phyloP scores from a whole-genome alignment of 2,797 vertebrate genomes.

The Cephalopachus bancanus region DNA sequence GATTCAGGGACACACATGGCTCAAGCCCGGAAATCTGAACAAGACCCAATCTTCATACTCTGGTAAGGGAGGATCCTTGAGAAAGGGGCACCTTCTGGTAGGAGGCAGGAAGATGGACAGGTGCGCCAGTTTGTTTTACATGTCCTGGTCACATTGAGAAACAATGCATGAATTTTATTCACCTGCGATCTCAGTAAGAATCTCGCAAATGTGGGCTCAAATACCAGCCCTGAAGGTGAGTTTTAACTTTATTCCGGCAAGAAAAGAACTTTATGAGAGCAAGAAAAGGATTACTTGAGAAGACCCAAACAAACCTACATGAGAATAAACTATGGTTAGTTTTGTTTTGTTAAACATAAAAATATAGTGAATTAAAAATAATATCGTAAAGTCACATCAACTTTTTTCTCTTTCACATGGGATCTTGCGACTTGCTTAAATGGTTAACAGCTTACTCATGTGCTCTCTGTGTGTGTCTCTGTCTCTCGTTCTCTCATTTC shows the following conservation, averaged over 20 bases:
- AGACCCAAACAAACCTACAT: background rate
- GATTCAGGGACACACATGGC: background rate
- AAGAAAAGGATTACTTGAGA: background rate
- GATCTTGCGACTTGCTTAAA: background rate
- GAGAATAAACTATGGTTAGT: background rate
- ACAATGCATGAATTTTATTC: background rate
- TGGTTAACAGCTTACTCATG: background rate
- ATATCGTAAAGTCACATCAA: background rate
- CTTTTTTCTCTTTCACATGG: background rate
- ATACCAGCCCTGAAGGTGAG: background rate
- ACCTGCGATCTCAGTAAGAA: background rate
- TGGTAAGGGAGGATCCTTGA: background rate
- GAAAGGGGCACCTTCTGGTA: background rate
- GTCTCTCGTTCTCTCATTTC: background rate
- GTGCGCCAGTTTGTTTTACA: background rate
- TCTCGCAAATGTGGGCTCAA: background rate
- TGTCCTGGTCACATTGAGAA: background rate
- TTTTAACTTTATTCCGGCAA: background rate
- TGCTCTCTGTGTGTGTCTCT: background rate
- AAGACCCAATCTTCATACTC: background rate
- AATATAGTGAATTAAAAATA: background rate
- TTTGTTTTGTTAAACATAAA: constrained; percentile 19
- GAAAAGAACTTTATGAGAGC: background rate
- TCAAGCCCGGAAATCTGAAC: background rate
- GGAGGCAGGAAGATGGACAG: background rate